These are phyloP conservation scores for Cenopis cana DNA, from an alignment of 2,888 invertebrate species.

Conservation along the genomic window DNA sequence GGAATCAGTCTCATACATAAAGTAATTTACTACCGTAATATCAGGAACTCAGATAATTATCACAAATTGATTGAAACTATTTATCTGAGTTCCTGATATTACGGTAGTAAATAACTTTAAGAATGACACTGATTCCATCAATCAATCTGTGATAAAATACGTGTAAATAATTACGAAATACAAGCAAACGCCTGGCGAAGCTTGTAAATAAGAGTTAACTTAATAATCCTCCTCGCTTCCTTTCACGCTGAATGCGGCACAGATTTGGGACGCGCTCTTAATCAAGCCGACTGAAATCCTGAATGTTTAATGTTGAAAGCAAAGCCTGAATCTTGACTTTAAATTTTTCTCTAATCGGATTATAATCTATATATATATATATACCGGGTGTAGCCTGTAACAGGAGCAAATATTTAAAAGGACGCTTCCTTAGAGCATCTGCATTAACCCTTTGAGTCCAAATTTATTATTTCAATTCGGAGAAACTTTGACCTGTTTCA, in stretches of 20 bases:
- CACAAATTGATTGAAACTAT: too few species aligned
- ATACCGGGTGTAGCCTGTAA: too few species aligned
- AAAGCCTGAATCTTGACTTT: background rate
- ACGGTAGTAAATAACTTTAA: too few species aligned
- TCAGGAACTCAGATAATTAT: background rate
- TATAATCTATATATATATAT: too few species aligned
- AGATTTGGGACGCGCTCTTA: conserved; percentile 14
- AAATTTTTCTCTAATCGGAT: background rate
- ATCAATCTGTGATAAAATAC: background rate
- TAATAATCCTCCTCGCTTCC: conserved; percentile 25
- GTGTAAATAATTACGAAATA: background rate
- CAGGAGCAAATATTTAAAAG: too few species aligned
- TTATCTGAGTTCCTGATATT: too few species aligned
- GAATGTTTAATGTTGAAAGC: background rate
- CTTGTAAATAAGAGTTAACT: conserved; percentile 24
- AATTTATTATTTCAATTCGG: too few species aligned
- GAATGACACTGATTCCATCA: too few species aligned
- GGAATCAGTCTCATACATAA: too few species aligned
- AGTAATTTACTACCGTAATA: background rate
- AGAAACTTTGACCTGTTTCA: too few species aligned
- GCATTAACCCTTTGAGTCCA: too few species aligned
- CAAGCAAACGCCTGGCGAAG: conserved; percentile 17
- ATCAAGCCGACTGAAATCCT: background rate
- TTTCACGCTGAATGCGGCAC: conserved; percentile 16
- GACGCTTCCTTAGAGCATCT: too few species aligned